Conservation (phyloP, 1,140 invertebrate species). For the Platyscapa corneri region DNA sequence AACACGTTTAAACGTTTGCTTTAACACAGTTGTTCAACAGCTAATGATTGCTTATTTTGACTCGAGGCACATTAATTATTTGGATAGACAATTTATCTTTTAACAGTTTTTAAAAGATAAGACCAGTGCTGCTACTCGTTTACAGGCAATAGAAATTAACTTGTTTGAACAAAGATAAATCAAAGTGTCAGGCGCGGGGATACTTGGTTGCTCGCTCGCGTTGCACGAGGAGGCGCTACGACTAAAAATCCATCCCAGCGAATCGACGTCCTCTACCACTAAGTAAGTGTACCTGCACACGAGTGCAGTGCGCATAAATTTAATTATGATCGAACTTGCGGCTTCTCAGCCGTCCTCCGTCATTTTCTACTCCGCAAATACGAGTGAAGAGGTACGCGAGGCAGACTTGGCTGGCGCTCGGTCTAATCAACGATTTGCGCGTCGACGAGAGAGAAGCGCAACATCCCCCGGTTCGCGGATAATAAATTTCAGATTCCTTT, state of each 20-base stretch:
- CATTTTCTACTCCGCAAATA: constrained; percentile 2
- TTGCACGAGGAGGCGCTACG: not conserved
- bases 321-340: not conserved
- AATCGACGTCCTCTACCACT: not conserved
- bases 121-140: not conserved
- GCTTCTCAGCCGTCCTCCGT: not conserved
- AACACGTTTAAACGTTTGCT: not conserved
- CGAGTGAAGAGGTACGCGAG: too few relatives aligned
- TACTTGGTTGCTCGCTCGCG: not conserved
- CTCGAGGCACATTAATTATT: not conserved
- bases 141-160: not conserved
- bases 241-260: not conserved
- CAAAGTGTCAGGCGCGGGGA: not conserved
- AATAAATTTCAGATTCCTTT: constrained; percentile 6
- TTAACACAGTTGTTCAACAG: not conserved
- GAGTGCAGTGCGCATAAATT: too few relatives aligned
- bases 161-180: not conserved
- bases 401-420: not conserved
- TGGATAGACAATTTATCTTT: not conserved
- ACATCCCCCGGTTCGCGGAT: not conserved
- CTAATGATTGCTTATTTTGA: not conserved
- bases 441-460: not conserved
- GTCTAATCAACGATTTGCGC: not conserved
- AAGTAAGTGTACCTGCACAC: not conserved
- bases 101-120: not conserved